A percentile compares a stretch with the other conserved stretches of the same genome.
Conservation (phyloP, 1,140 invertebrate genomes). For the Latrodectus geometricus region DNA sequence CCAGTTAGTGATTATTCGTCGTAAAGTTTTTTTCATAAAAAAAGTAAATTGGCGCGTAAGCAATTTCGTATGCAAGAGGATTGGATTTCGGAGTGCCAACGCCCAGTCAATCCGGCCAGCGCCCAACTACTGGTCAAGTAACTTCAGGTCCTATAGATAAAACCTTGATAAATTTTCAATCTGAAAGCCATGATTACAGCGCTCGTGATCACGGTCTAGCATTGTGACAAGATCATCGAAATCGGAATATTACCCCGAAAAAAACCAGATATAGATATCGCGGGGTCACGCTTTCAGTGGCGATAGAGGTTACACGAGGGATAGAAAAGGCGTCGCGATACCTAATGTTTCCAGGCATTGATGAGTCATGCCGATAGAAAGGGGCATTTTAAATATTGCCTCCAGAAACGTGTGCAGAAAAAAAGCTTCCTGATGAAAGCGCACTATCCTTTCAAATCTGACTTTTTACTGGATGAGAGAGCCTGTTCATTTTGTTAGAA, state of each 20-base stretch:
- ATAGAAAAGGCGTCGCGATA: constrained; percentile 2
- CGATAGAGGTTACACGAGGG: too few relatives aligned
- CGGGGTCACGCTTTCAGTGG: constrained; percentile 2
- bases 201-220: constrained; percentile 54
- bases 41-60: constrained; percentile 13
- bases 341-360: too few relatives aligned
- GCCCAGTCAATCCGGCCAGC: constrained; percentile 27
- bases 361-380: too few relatives aligned
- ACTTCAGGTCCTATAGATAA: constrained; percentile 31
- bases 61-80: constrained; percentile 51
- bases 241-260: constrained; percentile 48
- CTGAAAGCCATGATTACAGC: constrained; percentile 43
- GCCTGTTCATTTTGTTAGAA: too few relatives aligned
- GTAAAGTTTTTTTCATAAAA: background rate
- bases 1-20: too few relatives aligned
- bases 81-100: constrained; percentile 41
- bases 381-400: too few relatives aligned
- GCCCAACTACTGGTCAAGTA: constrained; percentile 45
- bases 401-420: too few relatives aligned
- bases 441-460: too few relatives aligned
- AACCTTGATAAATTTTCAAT: constrained; percentile 58
- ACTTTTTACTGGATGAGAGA: too few relatives aligned
- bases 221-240: constrained; percentile 57
- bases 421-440: too few relatives aligned
- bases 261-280: constrained; percentile 6